Evolutionary conservation across 2,113 vertebrate species (phyloP).

Genomic region (Embiotoca jacksoni): DNA sequence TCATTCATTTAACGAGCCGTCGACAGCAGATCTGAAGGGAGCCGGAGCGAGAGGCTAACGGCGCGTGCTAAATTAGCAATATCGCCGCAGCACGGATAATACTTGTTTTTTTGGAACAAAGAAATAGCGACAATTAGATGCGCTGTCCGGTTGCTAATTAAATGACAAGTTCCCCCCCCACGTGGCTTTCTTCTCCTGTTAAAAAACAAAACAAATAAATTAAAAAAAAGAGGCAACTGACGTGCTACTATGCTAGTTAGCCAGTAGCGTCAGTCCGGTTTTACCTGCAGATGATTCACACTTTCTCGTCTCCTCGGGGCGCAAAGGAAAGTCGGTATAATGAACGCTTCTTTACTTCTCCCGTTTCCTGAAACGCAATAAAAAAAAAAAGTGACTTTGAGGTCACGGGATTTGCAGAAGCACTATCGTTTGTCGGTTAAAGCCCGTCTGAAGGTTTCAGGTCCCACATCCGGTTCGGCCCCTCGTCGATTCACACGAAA

Average conservation of each 20-base stretch:
- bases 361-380: slow-evolving; percentile 26
- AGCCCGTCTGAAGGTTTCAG: slow-evolving; percentile 60
- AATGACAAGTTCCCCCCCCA: background rate
- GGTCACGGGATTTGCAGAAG: slow-evolving; percentile 37
- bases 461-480: slow-evolving; percentile 74
- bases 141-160: background rate
- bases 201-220: no score
- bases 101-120: fast-evolving
- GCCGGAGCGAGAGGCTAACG: slow-evolving; percentile 45
- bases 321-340: background rate
- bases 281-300: slow-evolving; percentile 66
- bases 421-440: slow-evolving; percentile 76
- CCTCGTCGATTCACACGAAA: slow-evolving; percentile 9
- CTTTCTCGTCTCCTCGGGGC: background rate
- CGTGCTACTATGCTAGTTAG: slow-evolving; percentile 56
- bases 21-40: no score
- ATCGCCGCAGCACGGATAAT: background rate
- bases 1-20: no score
- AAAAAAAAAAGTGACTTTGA: slow-evolving; percentile 28
- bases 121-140: fast-evolving
- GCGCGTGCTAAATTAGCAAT: slow-evolving; percentile 6
- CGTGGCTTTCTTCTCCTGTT: no score
- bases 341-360: background rate
- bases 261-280: slow-evolving; percentile 36
- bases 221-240: background rate